phyloP scores from a whole-genome alignment of 2,888 invertebrate genomes.

The Cosmia trapezina region DNA sequence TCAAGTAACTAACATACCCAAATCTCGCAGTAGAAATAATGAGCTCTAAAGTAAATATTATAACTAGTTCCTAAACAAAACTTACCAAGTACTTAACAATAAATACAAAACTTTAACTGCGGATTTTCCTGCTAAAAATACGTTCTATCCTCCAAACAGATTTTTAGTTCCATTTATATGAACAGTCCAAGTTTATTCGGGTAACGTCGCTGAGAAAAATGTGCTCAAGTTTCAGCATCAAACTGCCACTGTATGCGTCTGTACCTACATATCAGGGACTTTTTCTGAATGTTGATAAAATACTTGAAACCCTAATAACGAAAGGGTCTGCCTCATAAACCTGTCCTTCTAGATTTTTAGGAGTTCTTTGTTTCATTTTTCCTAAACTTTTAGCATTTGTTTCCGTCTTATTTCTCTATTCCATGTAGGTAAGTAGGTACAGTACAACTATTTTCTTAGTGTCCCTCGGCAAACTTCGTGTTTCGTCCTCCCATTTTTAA shows the following conservation, averaged over 20 bases:
- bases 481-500: too few species aligned
- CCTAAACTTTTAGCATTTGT: background rate
- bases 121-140: too few species aligned
- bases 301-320: background rate
- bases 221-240: conserved; percentile 24
- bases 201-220: conserved; percentile 24
- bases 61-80: conserved; percentile 4
- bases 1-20: background rate
- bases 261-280: background rate
- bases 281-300: background rate
- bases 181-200: conserved; percentile 31
- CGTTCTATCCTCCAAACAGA: background rate
- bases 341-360: background rate
- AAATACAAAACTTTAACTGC: background rate
- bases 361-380: background rate
- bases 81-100: background rate
- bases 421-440: background rate
- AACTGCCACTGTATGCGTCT: background rate
- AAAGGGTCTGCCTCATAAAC: background rate
- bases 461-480: too few species aligned
- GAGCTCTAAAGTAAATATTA: background rate
- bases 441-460: too few species aligned
- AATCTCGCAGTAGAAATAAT: background rate
- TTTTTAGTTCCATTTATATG: conserved; percentile 25
- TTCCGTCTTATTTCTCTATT: background rate